These are phyloP conservation scores for Centropristis striata DNA, from an alignment of 2,113 vertebrate species.

Conservation along the genomic window DNA sequence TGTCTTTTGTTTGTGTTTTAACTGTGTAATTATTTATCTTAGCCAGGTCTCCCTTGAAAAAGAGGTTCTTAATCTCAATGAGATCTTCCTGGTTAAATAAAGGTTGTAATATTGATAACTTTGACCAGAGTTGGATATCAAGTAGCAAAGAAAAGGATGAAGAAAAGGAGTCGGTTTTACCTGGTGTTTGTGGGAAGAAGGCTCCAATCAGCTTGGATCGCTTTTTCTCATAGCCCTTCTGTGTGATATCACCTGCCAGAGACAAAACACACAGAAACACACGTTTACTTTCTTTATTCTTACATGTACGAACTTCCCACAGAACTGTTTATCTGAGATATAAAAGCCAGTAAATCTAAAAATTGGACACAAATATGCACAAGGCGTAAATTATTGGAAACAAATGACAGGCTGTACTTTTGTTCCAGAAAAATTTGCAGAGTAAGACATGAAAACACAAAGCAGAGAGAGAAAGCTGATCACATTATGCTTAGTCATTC, in stretches of 20 bases:
- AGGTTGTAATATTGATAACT: no score
- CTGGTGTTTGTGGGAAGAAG: conserved; percentile 74
- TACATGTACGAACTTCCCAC: no score
- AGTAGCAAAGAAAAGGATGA: no score
- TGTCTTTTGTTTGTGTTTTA: no score
- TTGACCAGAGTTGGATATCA: no score
- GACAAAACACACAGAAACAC: background rate
- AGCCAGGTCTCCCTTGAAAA: no score
- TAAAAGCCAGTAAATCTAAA: background rate
- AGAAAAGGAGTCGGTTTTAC: conserved; percentile 34
- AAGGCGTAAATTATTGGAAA: no score
- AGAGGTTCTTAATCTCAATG: no score
- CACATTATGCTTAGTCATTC: conserved; percentile 12
- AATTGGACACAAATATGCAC: background rate
- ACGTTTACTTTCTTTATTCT: background rate
- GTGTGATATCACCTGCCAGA: conserved; percentile 80
- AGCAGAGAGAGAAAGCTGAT: conserved; percentile 2
- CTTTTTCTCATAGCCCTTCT: conserved; percentile 85
- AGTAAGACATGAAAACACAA: background rate
- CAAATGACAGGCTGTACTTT: background rate
- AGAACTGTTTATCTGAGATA: no score
- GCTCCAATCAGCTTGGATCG: conserved; percentile 80
- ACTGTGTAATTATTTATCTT: no score
- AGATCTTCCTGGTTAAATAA: no score
- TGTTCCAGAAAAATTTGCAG: background rate